Evolutionary conservation across 2,888 invertebrate genomes (phyloP), one percentile per base, ranked within the genome.

Genomic region (Cerastis rubricosa): DNA sequence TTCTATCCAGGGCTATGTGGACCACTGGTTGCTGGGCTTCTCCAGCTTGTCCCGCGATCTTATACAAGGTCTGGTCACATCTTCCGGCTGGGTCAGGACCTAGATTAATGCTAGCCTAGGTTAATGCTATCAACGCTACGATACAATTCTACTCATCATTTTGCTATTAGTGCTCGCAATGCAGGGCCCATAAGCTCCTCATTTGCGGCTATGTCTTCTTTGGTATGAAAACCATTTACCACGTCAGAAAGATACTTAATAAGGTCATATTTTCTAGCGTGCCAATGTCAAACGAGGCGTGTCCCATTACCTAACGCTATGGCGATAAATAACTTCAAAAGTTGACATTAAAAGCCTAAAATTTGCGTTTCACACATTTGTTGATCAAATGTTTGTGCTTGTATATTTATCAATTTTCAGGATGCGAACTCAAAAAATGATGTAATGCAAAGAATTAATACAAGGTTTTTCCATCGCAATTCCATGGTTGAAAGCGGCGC

Each of bases 301-400:
- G 49, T 22, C 63, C 5, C 35, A 54, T 64, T 77, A 25, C 45
- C 49, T 22, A 59, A 66, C 19, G n/a, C 9, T n/a, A 79, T 45
- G 22, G 64, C 49, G 29, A 25, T 57, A 61, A 6, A 61, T 80
- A 43, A 51, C 65, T n/a, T 72, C 71, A 57, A 68, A 76, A 76
- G 9, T 71, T 71, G 45, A 71, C 61, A 70, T 29, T 29, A 69
- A 61, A 22, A 22, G 40, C 51, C 81, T 71, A 71, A 67, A 76
- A 77, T 81, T 68, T 67, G 67, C 73, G 57, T 54, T 71, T 82
- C 70, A 73, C 81, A 81, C 82, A 77, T 68, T 43, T 54, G 40
- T 78, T 59, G 70, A 68, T 54, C 78, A 64, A 81, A 81, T 81
- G 54, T 81, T 78, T 78, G 78, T 71, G 14, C 61, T 49, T 57